Conservation (phyloP, 2,888 invertebrate genomes). For the Parnassius mnemosyne region DNA sequence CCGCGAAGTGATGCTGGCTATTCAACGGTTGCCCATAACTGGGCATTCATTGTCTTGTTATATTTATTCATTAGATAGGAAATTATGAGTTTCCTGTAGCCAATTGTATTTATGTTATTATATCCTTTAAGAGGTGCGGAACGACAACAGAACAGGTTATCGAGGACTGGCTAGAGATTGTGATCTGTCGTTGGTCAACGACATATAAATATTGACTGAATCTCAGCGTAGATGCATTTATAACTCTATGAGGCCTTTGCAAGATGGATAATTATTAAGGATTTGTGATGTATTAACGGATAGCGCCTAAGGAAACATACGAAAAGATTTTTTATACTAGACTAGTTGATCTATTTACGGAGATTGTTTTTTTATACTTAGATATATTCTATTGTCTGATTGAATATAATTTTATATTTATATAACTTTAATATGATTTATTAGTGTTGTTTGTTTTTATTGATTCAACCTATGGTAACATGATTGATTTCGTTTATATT, state of each 20-base stretch:
- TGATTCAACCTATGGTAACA: constrained; percentile 68
- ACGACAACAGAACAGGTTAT: constrained; percentile 69
- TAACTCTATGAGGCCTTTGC: constrained; percentile 81
- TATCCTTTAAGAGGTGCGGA: constrained; percentile 75
- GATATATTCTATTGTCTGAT: constrained; percentile 81
- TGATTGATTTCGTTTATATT: constrained; percentile 62
- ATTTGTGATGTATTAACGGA: constrained; percentile 81
- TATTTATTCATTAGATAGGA: constrained; percentile 79
- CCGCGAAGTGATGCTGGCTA: constrained; percentile 77
- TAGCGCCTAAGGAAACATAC: constrained; percentile 82
- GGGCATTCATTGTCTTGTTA: constrained; percentile 71
- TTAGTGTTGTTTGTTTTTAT: constrained; percentile 81
- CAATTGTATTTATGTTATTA: constrained; percentile 78
- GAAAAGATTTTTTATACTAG: constrained; percentile 81
- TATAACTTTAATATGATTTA: constrained; percentile 76
- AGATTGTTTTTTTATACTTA: constrained; percentile 82
- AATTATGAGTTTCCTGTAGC: constrained; percentile 79
- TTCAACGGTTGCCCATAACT: constrained; percentile 57
- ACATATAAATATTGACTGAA: constrained; percentile 81
- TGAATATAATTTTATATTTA: constrained; percentile 80
- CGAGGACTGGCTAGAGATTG: constrained; percentile 79
- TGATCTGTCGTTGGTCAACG: constrained; percentile 81
- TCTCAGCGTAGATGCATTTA: constrained; percentile 82
- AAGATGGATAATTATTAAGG: constrained; percentile 80
- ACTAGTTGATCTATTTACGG: constrained; percentile 81